These are phyloP conservation scores for Coreoperca whiteheadi DNA, from an alignment of 2,113 vertebrate genomes.

Conservation along the genomic window DNA sequence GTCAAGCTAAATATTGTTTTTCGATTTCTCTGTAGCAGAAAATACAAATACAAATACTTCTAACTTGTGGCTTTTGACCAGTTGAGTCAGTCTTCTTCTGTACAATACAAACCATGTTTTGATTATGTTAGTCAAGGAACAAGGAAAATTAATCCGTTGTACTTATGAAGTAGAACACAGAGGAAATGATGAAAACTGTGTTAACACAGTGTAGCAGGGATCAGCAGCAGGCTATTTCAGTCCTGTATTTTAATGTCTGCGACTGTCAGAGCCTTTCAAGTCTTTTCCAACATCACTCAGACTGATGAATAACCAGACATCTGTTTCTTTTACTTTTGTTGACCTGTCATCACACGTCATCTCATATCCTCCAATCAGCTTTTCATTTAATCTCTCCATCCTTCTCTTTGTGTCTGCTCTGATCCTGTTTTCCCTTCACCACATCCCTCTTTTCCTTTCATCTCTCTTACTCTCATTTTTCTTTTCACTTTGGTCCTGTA, in stretches of 20 bases:
- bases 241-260: slow-evolving; percentile 21
- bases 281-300: slow-evolving; percentile 51
- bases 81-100: neutral
- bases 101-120: neutral
- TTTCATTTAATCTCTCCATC: slow-evolving; percentile 66
- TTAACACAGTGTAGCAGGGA: neutral
- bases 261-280: slow-evolving; percentile 50
- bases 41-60: neutral
- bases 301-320: slow-evolving; percentile 60
- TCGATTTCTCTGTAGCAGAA: neutral
- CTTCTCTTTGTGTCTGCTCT: slow-evolving; percentile 63
- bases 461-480: slow-evolving; percentile 28
- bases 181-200: slow-evolving; percentile 1
- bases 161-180: neutral
- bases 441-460: slow-evolving; percentile 46
- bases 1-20: neutral
- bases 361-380: slow-evolving; percentile 69
- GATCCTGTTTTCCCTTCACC: slow-evolving; percentile 62
- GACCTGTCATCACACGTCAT: slow-evolving; percentile 57
- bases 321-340: slow-evolving; percentile 65
- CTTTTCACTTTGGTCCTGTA: slow-evolving; percentile 4
- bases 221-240: slow-evolving; percentile 1
- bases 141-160: neutral
- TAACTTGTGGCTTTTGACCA: neutral
- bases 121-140: neutral